Evolutionary conservation across 2,888 invertebrate genomes (phyloP).

Genomic region (Uropetala carovei): DNA sequence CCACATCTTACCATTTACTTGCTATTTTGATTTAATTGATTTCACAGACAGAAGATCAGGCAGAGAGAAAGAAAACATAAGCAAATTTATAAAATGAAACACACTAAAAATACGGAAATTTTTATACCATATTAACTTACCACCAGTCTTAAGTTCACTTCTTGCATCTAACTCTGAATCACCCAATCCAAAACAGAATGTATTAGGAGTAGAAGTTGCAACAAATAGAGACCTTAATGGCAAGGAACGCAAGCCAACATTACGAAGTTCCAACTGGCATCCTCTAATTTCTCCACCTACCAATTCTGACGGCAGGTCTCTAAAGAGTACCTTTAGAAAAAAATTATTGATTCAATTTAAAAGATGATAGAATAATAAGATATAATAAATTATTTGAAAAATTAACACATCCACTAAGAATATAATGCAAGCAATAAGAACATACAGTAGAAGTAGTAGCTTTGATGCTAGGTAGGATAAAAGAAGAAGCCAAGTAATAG

Average conservation of each 20-base stretch:
- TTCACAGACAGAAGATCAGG: no score
- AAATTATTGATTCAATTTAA: slow-evolving; percentile 45
- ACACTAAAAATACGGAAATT: no score
- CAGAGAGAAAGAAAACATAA: no score
- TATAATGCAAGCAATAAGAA: no score
- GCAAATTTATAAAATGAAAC: no score
- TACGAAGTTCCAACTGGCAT: slow-evolving; percentile 82
- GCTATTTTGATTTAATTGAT: no score
- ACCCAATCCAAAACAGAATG: slow-evolving; percentile 77
- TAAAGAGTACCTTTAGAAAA: slow-evolving; percentile 72
- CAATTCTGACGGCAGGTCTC: slow-evolving; percentile 81
- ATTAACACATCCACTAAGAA: not conserved
- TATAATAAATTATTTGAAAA: not conserved
- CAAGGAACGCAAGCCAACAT: slow-evolving; percentile 80
- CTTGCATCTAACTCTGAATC: slow-evolving; percentile 33
- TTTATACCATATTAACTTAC: not conserved
- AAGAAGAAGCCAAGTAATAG: no score
- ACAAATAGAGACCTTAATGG: slow-evolving; percentile 80
- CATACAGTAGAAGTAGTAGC: no score
- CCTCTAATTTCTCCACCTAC: slow-evolving; percentile 85
- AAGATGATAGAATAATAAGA: not conserved
- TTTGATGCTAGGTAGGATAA: no score
- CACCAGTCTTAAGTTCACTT: slow-evolving; percentile 33
- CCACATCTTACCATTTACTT: no score
- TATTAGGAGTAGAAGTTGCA: slow-evolving; percentile 84